Evolutionary conservation across 2,888 invertebrate species (phyloP).

Genomic region (Tipula vernalis): DNA sequence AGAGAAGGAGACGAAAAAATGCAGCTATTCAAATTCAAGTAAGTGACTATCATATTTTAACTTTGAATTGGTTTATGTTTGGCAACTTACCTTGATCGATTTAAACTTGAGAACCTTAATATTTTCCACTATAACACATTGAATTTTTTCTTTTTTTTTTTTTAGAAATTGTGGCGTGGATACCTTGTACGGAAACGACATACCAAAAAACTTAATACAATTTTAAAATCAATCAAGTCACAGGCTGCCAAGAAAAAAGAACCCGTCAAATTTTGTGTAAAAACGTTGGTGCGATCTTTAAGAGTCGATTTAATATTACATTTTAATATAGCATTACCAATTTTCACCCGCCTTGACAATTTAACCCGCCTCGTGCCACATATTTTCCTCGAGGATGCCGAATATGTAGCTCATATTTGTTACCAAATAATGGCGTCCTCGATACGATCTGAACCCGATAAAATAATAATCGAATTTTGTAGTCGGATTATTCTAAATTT

Average conservation of each 20-base stretch:
- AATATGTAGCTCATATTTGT: conserved; percentile 32
- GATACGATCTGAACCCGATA: conserved; percentile 35
- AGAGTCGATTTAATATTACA: conserved; percentile 20
- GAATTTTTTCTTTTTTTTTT: too few relatives aligned
- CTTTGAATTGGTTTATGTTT: neutral
- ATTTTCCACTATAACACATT: too few relatives aligned
- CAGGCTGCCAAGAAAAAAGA: conserved; percentile 20
- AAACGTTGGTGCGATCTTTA: conserved; percentile 28
- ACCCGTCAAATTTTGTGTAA: conserved; percentile 26
- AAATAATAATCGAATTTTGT: conserved; percentile 32
- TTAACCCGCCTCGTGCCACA: conserved; percentile 32
- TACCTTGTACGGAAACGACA: conserved; percentile 29
- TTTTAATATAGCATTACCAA: conserved; percentile 26
- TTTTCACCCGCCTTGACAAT: conserved; percentile 26
- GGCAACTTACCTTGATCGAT: too few relatives aligned
- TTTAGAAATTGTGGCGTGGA: conserved; percentile 35
- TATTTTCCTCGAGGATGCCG: conserved; percentile 29
- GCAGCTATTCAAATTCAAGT: conserved; percentile 42
- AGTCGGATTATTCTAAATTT: conserved; percentile 50
- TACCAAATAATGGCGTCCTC: conserved; percentile 36
- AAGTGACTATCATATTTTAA: neutral
- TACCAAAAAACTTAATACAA: conserved; percentile 21
- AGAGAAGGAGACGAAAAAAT: conserved; percentile 33
- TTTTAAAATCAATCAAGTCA: conserved; percentile 9
- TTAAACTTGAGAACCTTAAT: too few relatives aligned